Base-by-base conservation (phyloP, 2,113 vertebrate species). In the Myrmecophaga tridactyla region DNA sequence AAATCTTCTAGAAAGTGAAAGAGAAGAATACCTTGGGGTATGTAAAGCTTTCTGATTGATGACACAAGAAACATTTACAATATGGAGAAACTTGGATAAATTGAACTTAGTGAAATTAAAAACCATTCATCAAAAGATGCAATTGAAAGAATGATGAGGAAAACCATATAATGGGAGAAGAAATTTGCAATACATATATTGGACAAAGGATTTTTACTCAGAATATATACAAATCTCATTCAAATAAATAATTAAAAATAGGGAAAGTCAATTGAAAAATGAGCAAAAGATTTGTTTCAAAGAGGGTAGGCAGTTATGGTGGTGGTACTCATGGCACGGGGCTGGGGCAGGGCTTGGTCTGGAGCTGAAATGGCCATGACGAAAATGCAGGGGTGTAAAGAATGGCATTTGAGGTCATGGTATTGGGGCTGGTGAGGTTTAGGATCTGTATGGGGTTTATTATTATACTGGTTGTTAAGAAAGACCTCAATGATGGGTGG, bases 251-350 rank as follows among this genome's bases (percentile, higher is more conserved):
- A 69, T 31, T 18, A 36, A 67, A n/a, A 67, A 56, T 18, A 18
- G 1, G 15, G 17, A 56, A 18, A 56, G 3, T 3, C 34, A 69
- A 69, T 18, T 14, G 65, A 36, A 20, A 67, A 69, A 36, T 69
- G 65, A 34, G 17, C 34, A 69, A n/a, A 69, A 69, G 34, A 62
- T 27, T 62, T 62, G 21, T 13, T 53, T 3, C 13, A 31, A 75
- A n/a, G 25, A 63, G 31, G 1, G 0, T 0, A 27, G 17, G 3
- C 34, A 36, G 18, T 4, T 65, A 15, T 34, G 46, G 34, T 7
- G 10, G n/a, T 36, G 25, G 1, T 23, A 39, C 25, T 7, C 14
- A 27, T 17, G 39, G 10, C 25, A 10, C 23, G 34, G 67, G 67
- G 14, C 27, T 27, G 41, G 62, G 8, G 4, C 5, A 29, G 2